A percentile compares a stretch with the other conserved stretches of the same genome.
phyloP scores from a whole-genome alignment of 2,113 vertebrate species.

The Dolichallabes microphthalmus region DNA sequence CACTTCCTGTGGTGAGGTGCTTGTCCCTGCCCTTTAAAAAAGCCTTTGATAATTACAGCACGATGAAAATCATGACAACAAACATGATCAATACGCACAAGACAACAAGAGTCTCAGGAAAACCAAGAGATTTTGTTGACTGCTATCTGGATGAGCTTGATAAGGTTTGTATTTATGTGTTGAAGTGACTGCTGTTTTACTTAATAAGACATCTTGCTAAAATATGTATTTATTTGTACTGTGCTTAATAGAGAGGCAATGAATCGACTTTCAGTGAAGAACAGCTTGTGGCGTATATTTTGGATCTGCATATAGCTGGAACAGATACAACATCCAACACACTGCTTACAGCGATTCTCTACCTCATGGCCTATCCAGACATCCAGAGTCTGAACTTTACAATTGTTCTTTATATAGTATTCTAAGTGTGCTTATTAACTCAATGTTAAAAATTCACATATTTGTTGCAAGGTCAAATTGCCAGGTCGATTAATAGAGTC shows the following conservation, averaged over 20 bases:
- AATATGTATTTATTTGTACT: too few species aligned
- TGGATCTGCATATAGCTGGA: conserved; percentile 52
- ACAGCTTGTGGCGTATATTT: conserved; percentile 31
- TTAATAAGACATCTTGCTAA: background rate
- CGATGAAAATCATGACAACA: conserved; percentile 23
- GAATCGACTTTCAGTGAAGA: conserved; percentile 46
- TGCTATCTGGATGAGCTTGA: conserved; percentile 62
- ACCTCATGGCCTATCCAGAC: conserved; percentile 56
- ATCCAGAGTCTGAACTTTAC: conserved; percentile 51
- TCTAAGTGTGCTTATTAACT: background rate
- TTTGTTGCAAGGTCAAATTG: too few species aligned
- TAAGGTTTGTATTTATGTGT: conserved; percentile 25
- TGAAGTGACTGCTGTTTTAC: background rate
- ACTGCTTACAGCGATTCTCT: conserved; percentile 51
- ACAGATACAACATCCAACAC: conserved; percentile 62
- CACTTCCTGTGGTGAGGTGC: conserved; percentile 40
- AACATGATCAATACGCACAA: conserved; percentile 50
- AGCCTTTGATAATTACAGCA: background rate
- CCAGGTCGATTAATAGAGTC: background rate
- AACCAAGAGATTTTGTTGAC: conserved; percentile 58
- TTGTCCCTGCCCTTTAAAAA: background rate
- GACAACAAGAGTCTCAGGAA: conserved; percentile 39
- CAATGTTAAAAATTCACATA: background rate
- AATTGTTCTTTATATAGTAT: background rate
- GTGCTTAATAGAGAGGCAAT: conserved; percentile 6